Conservation (phyloP, 2,113 vertebrate species). For the Corythornis vintsioides region DNA sequence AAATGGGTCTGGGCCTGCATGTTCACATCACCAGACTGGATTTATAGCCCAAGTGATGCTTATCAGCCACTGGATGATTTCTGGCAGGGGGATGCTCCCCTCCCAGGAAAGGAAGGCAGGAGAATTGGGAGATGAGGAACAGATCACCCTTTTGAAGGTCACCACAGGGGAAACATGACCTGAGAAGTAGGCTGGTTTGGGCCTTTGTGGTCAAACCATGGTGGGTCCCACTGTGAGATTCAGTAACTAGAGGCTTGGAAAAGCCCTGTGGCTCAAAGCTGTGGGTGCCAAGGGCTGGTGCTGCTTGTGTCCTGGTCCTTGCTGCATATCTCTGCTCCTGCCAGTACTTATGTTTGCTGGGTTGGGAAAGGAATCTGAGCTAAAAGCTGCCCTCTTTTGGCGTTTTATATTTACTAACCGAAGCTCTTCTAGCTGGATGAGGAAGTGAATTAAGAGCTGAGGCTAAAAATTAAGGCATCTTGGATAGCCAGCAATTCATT, state of each 20-base stretch:
- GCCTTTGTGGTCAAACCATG: background rate
- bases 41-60: background rate
- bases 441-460: background rate
- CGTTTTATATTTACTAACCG: background rate
- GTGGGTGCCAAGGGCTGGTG: background rate
- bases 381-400: slow-evolving; percentile 12
- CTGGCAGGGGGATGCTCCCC: too few species aligned
- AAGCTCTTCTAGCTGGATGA: background rate
- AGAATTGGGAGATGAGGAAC: background rate
- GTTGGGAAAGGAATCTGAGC: background rate
- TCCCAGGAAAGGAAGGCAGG: too few species aligned
- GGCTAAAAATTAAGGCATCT: background rate
- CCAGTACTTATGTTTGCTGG: background rate
- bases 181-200: background rate
- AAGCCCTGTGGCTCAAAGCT: background rate
- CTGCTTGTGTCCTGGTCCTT: background rate
- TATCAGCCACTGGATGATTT: background rate
- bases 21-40: background rate
- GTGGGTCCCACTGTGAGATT: background rate
- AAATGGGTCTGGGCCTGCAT: background rate
- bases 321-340: background rate
- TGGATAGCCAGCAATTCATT: background rate
- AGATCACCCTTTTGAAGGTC: background rate
- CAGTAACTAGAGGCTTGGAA: background rate
- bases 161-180: background rate